Conservation (phyloP, 2,113 vertebrate genomes). For the Myotis lucifugus region DNA sequence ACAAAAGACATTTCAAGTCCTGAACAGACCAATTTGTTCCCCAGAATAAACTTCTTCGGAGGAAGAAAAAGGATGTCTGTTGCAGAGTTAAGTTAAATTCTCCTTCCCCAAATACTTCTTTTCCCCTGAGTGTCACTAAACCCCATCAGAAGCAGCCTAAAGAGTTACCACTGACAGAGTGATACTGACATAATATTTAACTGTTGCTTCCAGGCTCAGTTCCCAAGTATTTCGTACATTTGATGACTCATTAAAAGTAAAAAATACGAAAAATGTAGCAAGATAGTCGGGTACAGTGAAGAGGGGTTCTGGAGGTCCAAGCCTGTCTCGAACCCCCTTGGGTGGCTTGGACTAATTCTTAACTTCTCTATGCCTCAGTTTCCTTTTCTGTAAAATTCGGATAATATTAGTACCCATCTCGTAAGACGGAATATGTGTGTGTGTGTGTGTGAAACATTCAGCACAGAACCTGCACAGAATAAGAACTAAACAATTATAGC, state of each 20-base stretch:
- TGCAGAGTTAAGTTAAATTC: background rate
- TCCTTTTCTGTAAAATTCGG: background rate
- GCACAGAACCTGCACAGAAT: background rate
- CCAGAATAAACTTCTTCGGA: background rate
- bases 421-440: background rate
- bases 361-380: background rate
- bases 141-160: background rate
- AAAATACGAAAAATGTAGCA: background rate
- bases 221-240: background rate
- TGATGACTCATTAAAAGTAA: background rate
- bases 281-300: background rate
- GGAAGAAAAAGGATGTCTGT: background rate
- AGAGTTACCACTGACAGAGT: background rate
- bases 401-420: background rate
- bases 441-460: background rate
- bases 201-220: background rate
- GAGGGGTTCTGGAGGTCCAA: background rate
- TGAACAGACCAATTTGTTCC: background rate
- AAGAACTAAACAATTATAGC: background rate
- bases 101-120: background rate
- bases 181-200: background rate
- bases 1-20: background rate
- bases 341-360: background rate
- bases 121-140: background rate
- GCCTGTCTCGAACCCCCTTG: background rate